Base-by-base conservation (phyloP, 2,888 invertebrate genomes). In the Ennomos quercinarius region DNA sequence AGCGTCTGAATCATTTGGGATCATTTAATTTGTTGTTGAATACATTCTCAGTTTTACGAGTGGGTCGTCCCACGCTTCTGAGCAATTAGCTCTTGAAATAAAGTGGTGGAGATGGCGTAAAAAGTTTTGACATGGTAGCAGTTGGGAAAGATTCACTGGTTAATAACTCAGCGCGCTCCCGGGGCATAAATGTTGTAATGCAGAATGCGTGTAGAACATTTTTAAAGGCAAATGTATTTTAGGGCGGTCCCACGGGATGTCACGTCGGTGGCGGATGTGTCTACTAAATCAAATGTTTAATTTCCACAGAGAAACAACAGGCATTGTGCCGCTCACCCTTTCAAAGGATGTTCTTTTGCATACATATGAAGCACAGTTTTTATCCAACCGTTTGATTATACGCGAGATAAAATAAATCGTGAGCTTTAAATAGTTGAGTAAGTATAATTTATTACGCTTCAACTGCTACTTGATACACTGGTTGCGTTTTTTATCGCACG, bases 261-360 rank as follows among this genome's bases (percentile, higher is more conserved):
- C 79, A 80, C 57, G 76, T 77, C 79, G 75, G 71, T 63, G 77
- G 69, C 81, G 84, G 84, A 86, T 84, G 82, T 79, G 75, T 76
- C 78, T 81, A 80, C 81, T 86, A 84, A 86, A 84, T 85, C 86
- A 86, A 87, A 87, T 86, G 84, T 87, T 88, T 86, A 87, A 87
- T 87, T 87, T 85, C 81, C 81, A 84, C 80, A 66, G 77, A 76
- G 80, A 80, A 81, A 86, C 83, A 83, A 84, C 76, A 76, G 71
- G 78, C 79, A 76, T 81, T 86, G 82, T 86, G 70, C 65, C 71
- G 66, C 70, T 73, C 76, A 77, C 77, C 79, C 74, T 78, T 76
- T 74, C 70, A 71, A 74, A 79, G 76, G 76, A 77, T 63, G 60
- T 54, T 58, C 54, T 63, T 67, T 67, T 65, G 60, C 63, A 65